These are phyloP conservation scores for Florisuga fusca DNA, from an alignment of 2,797 vertebrate genomes.

Conservation along the genomic window DNA sequence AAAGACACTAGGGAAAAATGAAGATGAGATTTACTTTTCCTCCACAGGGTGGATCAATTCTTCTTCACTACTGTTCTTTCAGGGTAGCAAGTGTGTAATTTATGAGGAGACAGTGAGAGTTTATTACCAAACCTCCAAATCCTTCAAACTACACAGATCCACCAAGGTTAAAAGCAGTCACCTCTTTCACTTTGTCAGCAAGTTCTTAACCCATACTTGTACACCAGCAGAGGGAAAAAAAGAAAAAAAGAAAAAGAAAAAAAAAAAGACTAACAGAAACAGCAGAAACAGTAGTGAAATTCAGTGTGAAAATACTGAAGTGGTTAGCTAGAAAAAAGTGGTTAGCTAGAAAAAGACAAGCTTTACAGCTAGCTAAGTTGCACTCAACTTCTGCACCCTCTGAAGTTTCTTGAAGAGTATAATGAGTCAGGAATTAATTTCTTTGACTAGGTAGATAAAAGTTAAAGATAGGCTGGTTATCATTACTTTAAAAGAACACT, in stretches of 20 bases:
- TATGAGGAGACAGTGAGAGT: not conserved
- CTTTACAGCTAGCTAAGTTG: not conserved
- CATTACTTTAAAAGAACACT: not conserved
- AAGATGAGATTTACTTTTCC: not conserved
- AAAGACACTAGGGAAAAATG: not conserved
- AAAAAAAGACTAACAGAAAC: not conserved
- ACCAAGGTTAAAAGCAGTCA: slow-evolving; percentile 1
- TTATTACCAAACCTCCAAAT: not conserved
- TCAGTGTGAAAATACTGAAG: not conserved
- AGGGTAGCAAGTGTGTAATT: not conserved
- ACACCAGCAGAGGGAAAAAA: not conserved
- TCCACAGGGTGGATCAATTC: not conserved
- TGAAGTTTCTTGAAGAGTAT: not conserved
- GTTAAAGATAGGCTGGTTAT: not conserved
- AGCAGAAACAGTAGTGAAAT: slow-evolving; percentile 3
- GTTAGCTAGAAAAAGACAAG: not conserved
- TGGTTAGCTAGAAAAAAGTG: not conserved
- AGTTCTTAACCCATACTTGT: not conserved
- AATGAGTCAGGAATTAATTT: not conserved
- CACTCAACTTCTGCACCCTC: not conserved
- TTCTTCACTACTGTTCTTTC: not conserved
- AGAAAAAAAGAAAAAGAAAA: not conserved
- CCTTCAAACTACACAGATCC: not conserved
- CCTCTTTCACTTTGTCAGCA: not conserved
- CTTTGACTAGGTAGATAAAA: not conserved